Conservation (phyloP, 2,797 vertebrate genomes). For the Lagocephalus sceleratus region DNA sequence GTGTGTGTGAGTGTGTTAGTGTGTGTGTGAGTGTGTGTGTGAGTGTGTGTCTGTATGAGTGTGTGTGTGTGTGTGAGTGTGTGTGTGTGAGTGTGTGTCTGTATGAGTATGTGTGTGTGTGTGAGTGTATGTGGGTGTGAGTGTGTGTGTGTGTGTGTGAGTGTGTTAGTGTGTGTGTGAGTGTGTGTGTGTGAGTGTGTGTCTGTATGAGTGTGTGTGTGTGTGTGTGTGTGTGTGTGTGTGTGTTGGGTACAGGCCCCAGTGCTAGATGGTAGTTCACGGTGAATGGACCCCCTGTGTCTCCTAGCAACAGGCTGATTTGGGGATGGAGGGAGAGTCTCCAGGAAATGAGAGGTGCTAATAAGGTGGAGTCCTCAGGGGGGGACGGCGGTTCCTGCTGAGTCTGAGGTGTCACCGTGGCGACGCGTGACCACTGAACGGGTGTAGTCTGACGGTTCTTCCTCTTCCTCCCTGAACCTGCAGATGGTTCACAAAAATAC, state of each 20-base stretch:
- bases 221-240: background rate
- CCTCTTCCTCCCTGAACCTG: too few species aligned
- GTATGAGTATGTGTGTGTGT: background rate
- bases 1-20: too few species aligned
- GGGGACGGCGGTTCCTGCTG: too few species aligned
- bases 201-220: slow-evolving; percentile 5
- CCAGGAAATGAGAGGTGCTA: slow-evolving; percentile 34
- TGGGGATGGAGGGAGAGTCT: slow-evolving; percentile 68
- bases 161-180: background rate
- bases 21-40: too few species aligned
- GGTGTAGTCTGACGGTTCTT: too few species aligned
- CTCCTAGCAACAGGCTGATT: slow-evolving; percentile 78
- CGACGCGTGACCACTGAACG: too few species aligned
- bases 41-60: slow-evolving; percentile 2
- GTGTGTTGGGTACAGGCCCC: slow-evolving; percentile 5
- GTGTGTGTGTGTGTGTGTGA: too few species aligned
- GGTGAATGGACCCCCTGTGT: slow-evolving; percentile 67
- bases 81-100: slow-evolving; percentile 5
- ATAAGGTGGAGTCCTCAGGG: slow-evolving; percentile 31
- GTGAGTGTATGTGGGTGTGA: too few species aligned
- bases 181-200: background rate
- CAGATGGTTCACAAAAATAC: too few species aligned
- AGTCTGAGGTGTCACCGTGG: too few species aligned
- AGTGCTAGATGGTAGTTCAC: slow-evolving; percentile 17
- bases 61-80: slow-evolving; percentile 22